Evolutionary conservation across 1,140 invertebrate species (phyloP).

Genomic region (Archegozetes longisetosus): DNA sequence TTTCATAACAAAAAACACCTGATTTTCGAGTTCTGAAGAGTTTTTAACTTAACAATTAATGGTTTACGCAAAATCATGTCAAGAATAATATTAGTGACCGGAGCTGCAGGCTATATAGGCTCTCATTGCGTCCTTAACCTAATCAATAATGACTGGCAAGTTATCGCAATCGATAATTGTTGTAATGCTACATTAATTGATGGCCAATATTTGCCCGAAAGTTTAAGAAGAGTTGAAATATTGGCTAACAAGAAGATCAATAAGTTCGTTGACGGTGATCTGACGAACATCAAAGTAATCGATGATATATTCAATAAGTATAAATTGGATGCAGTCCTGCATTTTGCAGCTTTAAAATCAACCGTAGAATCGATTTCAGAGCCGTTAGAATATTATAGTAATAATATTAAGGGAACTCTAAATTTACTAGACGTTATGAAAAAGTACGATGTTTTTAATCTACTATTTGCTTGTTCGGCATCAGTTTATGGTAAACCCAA

Average conservation of each 20-base stretch:
- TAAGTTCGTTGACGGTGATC: constrained; percentile 54
- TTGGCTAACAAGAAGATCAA: constrained; percentile 54
- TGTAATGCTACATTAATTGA: constrained; percentile 45
- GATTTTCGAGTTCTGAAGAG: no score
- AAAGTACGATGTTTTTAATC: constrained; percentile 48
- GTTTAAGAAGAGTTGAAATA: constrained; percentile 54
- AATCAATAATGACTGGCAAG: constrained; percentile 51
- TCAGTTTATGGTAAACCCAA: constrained; percentile 71
- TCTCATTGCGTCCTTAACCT: constrained; percentile 83
- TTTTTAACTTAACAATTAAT: no score
- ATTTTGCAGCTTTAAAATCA: constrained; percentile 95
- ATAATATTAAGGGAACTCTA: constrained; percentile 82
- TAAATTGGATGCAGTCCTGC: constrained; percentile 76
- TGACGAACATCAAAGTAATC: constrained; percentile 43
- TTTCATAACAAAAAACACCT: no score
- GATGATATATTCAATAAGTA: constrained; percentile 52
- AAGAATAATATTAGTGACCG: constrained; percentile 55
- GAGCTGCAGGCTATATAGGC: constrained; percentile 92
- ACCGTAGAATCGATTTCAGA: constrained; percentile 86
- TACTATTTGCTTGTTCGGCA: constrained; percentile 87
- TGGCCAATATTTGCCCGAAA: constrained; percentile 38
- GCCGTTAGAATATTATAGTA: constrained; percentile 58
- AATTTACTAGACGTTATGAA: constrained; percentile 59
- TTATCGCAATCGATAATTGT: constrained; percentile 76
- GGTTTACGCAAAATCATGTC: no score